phyloP scores from a whole-genome alignment of 1,140 invertebrate species.

The Drosophila sucinea region DNA sequence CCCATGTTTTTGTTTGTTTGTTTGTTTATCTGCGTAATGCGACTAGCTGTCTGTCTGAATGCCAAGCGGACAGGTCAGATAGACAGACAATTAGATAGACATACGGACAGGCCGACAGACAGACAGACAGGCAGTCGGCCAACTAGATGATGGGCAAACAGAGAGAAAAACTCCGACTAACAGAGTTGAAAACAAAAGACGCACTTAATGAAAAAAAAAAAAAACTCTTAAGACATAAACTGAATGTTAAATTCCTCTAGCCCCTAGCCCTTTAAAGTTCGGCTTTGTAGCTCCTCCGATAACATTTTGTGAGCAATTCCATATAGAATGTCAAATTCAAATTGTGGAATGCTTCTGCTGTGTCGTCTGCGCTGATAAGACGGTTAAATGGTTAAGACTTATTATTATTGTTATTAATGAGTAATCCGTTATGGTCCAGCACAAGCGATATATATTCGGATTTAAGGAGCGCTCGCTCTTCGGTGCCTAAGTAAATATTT shows the following conservation, averaged over 20 bases:
- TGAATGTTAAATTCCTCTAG: no score
- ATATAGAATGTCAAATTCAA: not conserved
- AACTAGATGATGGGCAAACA: constrained; percentile 5
- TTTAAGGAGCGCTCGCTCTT: not conserved
- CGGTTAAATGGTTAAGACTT: not conserved
- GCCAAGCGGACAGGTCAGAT: constrained; percentile 23
- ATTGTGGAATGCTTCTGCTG: not conserved
- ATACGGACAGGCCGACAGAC: constrained; percentile 4
- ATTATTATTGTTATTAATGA: constrained; percentile 1
- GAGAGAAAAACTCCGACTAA: not conserved
- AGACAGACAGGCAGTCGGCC: not conserved
- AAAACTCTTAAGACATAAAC: no score
- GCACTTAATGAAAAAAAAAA: not conserved
- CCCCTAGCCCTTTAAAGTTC: no score
- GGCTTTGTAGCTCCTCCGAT: no score
- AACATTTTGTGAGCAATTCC: no score
- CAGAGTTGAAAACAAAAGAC: constrained; percentile 6
- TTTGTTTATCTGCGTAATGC: constrained; percentile 53
- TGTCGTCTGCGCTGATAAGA: not conserved
- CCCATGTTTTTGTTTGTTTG: constrained; percentile 33
- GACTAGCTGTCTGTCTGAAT: constrained; percentile 40
- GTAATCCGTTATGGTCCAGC: not conserved
- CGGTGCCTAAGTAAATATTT: constrained; percentile 1
- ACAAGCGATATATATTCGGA: not conserved
- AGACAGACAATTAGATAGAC: constrained; percentile 19